phyloP scores from a whole-genome alignment of 1,140 invertebrate species.

The Dreissena rostriformis region DNA sequence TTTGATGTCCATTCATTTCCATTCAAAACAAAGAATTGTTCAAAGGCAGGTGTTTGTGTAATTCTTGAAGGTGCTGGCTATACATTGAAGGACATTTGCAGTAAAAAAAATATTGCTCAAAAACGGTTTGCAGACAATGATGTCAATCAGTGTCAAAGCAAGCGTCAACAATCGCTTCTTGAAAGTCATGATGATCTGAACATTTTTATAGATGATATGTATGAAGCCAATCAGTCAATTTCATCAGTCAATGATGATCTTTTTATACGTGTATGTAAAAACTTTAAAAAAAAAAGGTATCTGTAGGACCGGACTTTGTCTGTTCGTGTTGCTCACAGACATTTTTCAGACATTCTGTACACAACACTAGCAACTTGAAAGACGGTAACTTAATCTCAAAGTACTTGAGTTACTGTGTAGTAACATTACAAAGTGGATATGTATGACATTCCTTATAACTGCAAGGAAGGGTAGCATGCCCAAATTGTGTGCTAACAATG shows the following conservation, averaged over 20 bases:
- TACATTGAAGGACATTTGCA: not conserved
- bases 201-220: not conserved
- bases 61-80: not conserved
- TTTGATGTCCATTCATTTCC: not conserved
- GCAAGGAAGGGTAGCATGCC: constrained; percentile 1
- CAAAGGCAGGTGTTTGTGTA: not conserved
- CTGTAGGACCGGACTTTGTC: constrained; percentile 22
- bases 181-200: not conserved
- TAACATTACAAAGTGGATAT: constrained; percentile 8
- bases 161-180: not conserved
- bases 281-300: not conserved
- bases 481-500: constrained; percentile 21
- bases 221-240: not conserved
- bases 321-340: constrained; percentile 52
- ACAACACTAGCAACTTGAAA: not conserved
- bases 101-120: not conserved
- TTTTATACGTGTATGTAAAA: not conserved
- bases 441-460: not conserved
- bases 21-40: not conserved
- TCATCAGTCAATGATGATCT: not conserved
- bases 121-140: not conserved
- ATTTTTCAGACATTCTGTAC: constrained; percentile 50
- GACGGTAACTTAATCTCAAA: not conserved
- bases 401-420: not conserved
- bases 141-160: not conserved